Evolutionary conservation across 2,888 invertebrate genomes (phyloP).

Genomic region (Lithophane semibrunnea): DNA sequence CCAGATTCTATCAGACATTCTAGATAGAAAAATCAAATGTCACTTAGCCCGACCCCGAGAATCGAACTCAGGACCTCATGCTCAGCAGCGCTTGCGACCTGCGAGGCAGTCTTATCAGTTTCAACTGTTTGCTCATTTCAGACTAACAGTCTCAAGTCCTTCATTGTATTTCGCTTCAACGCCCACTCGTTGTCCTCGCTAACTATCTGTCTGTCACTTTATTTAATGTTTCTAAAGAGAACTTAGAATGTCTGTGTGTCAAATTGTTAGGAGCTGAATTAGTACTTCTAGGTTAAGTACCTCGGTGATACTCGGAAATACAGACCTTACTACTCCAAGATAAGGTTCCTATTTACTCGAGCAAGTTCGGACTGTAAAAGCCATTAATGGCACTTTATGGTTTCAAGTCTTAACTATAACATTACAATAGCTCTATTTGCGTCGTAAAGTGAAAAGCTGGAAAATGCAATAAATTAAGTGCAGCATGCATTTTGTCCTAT

Average conservation of each 20-base stretch:
- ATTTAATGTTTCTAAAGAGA: conserved; percentile 30
- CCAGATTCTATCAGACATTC: too few species aligned
- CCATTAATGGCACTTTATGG: conserved; percentile 31
- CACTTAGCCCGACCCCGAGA: too few species aligned
- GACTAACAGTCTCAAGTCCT: not conserved
- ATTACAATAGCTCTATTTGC: conserved; percentile 31
- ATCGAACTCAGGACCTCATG: too few species aligned
- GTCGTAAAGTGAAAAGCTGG: conserved; percentile 30
- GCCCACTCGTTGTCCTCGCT: not conserved
- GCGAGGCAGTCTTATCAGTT: not conserved
- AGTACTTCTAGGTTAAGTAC: conserved; percentile 47
- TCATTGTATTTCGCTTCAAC: conserved; percentile 7
- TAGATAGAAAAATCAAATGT: too few species aligned
- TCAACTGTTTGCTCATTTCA: not conserved
- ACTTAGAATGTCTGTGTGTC: conserved; percentile 38
- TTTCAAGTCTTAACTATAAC: conserved; percentile 30
- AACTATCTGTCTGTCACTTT: conserved; percentile 13
- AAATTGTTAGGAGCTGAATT: conserved; percentile 38
- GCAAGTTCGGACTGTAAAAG: conserved; percentile 14
- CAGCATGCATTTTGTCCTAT: not conserved
- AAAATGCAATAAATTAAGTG: conserved; percentile 30
- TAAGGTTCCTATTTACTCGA: conserved; percentile 12
- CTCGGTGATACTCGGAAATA: conserved; percentile 1
- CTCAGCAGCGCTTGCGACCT: too few species aligned
- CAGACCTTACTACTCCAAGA: not conserved